These are phyloP conservation scores for Catharus bicknelli DNA, from an alignment of 2,113 vertebrate genomes.

Conservation along the genomic window DNA sequence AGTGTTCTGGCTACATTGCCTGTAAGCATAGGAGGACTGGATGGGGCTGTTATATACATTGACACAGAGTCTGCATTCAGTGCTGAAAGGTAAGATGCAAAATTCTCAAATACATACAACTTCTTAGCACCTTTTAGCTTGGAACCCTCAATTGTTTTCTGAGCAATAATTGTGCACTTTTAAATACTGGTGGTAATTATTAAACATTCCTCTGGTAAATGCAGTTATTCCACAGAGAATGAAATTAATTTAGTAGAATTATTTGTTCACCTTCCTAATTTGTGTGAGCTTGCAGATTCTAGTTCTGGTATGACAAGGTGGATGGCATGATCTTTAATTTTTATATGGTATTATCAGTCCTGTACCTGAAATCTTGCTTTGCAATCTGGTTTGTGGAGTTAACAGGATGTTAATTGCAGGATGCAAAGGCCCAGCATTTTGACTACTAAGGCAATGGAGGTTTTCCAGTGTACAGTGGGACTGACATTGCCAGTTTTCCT, in stretches of 20 bases:
- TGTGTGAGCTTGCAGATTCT: background rate
- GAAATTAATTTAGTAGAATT: background rate
- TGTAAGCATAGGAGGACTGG: conserved; percentile 77
- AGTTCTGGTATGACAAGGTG: background rate
- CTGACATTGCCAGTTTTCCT: background rate
- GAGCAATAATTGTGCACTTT: background rate
- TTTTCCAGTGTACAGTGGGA: background rate
- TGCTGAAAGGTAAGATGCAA: conserved; percentile 79
- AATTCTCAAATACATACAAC: background rate
- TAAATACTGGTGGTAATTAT: background rate
- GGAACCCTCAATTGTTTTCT: background rate
- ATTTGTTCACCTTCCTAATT: background rate
- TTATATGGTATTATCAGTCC: background rate
- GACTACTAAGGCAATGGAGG: background rate
- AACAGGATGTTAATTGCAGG: background rate
- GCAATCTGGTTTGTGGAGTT: background rate
- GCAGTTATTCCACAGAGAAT: background rate
- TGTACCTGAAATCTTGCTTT: background rate
- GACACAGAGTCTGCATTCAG: conserved; percentile 86
- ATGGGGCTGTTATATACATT: conserved; percentile 80
- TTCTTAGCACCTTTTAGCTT: background rate
- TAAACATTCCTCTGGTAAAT: background rate
- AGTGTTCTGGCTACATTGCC: conserved; percentile 83
- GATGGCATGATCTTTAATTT: background rate
- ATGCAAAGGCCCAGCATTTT: background rate